These are phyloP conservation scores for Eugnorisma glareosa DNA, from an alignment of 2,888 invertebrate genomes.

Conservation along the genomic window DNA sequence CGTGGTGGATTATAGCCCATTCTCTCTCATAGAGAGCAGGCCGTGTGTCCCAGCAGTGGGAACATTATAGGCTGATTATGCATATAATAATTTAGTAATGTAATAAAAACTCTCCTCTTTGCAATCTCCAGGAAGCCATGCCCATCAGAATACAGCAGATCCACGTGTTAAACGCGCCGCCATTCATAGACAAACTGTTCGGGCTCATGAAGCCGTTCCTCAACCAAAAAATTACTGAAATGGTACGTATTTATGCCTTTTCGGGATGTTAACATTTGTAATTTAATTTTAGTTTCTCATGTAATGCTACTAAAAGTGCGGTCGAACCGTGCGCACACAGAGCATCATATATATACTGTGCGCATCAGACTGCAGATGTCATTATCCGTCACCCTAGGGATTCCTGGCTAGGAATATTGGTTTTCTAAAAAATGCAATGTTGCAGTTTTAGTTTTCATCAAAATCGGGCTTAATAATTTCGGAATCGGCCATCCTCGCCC, in stretches of 20 bases:
- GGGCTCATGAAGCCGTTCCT: conserved; percentile 92
- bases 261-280: neutral
- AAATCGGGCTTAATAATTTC: too few species aligned
- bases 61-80: too few species aligned
- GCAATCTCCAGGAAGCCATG: conserved; percentile 92
- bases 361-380: neutral
- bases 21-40: too few species aligned
- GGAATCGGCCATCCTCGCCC: too few species aligned
- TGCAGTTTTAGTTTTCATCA: too few species aligned
- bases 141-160: conserved; percentile 92
- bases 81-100: too few species aligned
- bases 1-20: too few species aligned
- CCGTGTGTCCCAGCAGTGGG: too few species aligned
- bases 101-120: neutral
- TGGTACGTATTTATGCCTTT: conserved; percentile 86
- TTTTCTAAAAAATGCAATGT: too few species aligned
- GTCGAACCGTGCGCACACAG: neutral
- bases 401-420: too few species aligned
- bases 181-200: conserved; percentile 92
- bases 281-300: neutral
- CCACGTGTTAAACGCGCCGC: conserved; percentile 92
- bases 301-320: neutral
- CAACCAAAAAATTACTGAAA: conserved; percentile 92
- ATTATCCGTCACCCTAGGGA: too few species aligned
- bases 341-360: too few species aligned